A percentile compares a stretch with the other conserved stretches of the same genome.
phyloP scores from a whole-genome alignment of 2,888 invertebrate genomes.

The Uropetala carovei region DNA sequence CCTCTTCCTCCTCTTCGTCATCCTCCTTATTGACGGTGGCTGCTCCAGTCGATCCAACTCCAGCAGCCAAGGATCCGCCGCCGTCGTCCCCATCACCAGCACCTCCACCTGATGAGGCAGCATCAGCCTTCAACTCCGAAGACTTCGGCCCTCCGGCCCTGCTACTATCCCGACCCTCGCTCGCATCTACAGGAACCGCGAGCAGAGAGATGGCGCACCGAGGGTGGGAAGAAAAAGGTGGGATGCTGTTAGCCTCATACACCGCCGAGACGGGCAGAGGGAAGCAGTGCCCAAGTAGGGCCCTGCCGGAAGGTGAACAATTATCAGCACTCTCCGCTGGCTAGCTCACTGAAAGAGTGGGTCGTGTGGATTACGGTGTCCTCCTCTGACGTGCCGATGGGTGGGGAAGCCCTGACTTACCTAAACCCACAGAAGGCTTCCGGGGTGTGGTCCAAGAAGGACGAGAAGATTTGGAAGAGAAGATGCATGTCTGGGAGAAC shows the following conservation, averaged over 20 bases:
- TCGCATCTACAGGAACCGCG: slow-evolving; percentile 48
- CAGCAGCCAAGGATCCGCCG: slow-evolving; percentile 33
- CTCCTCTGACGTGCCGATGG: slow-evolving; percentile 55
- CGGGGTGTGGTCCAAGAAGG: slow-evolving; percentile 30
- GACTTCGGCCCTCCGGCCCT: slow-evolving; percentile 59
- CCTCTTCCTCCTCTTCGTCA: slow-evolving; percentile 42
- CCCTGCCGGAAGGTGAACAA: slow-evolving; percentile 40
- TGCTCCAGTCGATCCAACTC: slow-evolving; percentile 25
- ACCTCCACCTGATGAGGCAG: slow-evolving; percentile 41
- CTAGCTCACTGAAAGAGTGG: slow-evolving; percentile 60
- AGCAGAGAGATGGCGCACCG: slow-evolving; percentile 17
- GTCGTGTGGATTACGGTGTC: slow-evolving; percentile 32
- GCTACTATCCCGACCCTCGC: slow-evolving; percentile 54
- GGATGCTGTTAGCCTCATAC: slow-evolving; percentile 54
- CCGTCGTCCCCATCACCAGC: slow-evolving; percentile 15
- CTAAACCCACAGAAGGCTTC: slow-evolving; percentile 47
- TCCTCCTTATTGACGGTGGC: slow-evolving; percentile 4
- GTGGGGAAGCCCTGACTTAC: slow-evolving; percentile 61
- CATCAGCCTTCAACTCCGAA: slow-evolving; percentile 47
- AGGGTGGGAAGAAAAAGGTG: slow-evolving; percentile 53
- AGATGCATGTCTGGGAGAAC: neutral
- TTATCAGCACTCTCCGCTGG: slow-evolving; percentile 14
- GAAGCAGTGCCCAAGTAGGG: slow-evolving; percentile 43
- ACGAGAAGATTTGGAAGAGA: slow-evolving; percentile 44
- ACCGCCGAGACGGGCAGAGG: slow-evolving; percentile 39